A percentile compares a stretch with the other conserved stretches of the same genome.
phyloP scores from a whole-genome alignment of 2,113 vertebrate genomes.

The Gallinago undulata region DNA sequence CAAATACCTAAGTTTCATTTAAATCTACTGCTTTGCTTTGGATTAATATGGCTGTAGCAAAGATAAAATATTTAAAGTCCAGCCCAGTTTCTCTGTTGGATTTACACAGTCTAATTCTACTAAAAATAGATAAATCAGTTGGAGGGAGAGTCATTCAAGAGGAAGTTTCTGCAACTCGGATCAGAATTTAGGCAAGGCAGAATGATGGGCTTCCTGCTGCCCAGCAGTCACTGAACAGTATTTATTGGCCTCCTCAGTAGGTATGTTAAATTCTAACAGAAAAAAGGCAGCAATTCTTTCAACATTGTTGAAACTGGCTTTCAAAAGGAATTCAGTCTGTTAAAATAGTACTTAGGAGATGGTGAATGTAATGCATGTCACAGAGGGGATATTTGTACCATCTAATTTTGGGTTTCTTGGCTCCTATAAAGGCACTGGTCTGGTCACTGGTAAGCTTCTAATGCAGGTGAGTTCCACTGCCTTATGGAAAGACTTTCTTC shows the following conservation, averaged over 20 bases:
- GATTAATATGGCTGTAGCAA: neutral
- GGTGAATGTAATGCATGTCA: neutral
- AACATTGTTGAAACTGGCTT: neutral
- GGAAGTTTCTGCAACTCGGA: neutral
- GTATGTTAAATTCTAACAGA: neutral
- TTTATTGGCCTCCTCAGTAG: neutral
- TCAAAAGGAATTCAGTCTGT: neutral
- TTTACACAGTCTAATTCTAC: neutral
- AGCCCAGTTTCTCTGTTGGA: neutral
- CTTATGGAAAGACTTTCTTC: neutral
- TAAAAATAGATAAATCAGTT: neutral
- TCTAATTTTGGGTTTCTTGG: neutral
- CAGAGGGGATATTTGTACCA: constrained; percentile 23
- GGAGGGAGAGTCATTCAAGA: neutral
- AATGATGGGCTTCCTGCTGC: neutral
- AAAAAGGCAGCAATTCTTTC: neutral
- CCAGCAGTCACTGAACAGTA: neutral
- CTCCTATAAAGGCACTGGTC: neutral
- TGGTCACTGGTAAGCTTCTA: neutral
- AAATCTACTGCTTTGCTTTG: neutral
- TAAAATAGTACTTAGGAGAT: neutral
- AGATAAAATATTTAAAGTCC: neutral
- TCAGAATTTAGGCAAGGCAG: neutral
- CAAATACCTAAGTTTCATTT: neutral
- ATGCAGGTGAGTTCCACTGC: neutral